Evolutionary conservation across 2,797 vertebrate species (phyloP).

Genomic region (Chelonia mydas): DNA sequence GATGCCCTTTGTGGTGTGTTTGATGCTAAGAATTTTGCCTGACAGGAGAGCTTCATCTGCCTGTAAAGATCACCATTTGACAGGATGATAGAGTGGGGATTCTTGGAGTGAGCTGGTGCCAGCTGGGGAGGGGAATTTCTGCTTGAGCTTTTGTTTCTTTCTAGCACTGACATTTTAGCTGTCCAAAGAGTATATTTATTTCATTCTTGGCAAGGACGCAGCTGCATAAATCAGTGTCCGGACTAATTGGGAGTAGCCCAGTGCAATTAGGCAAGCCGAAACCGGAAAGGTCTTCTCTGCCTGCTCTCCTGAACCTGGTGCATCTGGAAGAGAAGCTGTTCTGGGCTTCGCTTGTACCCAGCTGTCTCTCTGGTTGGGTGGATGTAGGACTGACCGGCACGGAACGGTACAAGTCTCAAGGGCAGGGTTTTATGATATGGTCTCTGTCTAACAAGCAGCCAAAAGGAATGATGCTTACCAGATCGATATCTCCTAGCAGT

Average conservation of each 20-base stretch:
- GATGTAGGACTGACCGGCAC: accelerated
- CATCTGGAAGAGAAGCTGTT: not conserved
- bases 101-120: constrained; percentile 71
- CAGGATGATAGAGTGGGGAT: constrained; percentile 73
- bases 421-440: accelerated
- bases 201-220: constrained; percentile 56
- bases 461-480: not conserved
- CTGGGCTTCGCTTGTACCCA: not conserved
- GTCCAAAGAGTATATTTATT: constrained; percentile 60
- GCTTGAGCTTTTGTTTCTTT: constrained; percentile 66
- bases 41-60: constrained; percentile 70
- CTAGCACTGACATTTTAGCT: constrained; percentile 53
- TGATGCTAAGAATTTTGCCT: constrained; percentile 66
- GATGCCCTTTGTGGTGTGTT: constrained; percentile 47
- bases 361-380: not conserved
- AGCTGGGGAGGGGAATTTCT: constrained; percentile 69
- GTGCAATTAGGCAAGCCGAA: not conserved
- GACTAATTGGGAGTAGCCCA: constrained; percentile 46
- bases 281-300: constrained; percentile 20
- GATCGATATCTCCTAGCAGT: not conserved
- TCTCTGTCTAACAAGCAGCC: not conserved
- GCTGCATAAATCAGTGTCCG: constrained; percentile 23
- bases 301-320: not conserved
- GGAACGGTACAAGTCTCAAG: not conserved
- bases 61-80: constrained; percentile 75